phyloP scores from a whole-genome alignment of 2,888 invertebrate genomes.

The Hypomecis atomaria region DNA sequence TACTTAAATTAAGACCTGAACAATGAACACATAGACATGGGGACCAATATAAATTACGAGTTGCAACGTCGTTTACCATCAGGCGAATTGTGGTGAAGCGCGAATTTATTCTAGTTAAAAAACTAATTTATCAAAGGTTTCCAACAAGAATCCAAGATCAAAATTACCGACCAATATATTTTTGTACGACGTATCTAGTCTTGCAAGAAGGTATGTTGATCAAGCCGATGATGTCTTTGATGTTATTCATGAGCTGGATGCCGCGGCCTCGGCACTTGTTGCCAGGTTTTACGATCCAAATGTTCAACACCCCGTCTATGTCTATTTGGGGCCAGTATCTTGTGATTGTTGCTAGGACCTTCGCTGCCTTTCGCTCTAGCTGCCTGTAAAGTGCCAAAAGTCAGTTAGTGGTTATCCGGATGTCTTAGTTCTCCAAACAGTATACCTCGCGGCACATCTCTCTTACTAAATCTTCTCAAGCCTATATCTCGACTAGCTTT shows the following conservation, averaged over 20 bases:
- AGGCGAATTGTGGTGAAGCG: too few species aligned
- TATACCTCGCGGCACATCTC: neutral
- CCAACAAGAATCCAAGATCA: neutral
- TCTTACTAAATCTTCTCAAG: neutral
- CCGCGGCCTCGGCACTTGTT: slow-evolving; percentile 96
- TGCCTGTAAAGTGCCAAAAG: slow-evolving; percentile 57
- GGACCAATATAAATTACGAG: too few species aligned
- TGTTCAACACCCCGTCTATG: slow-evolving; percentile 93
- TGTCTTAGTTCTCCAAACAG: too few species aligned
- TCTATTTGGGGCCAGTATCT: slow-evolving; percentile 93
- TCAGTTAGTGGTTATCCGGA: too few species aligned
- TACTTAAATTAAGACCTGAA: too few species aligned
- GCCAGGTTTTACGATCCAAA: slow-evolving; percentile 98
- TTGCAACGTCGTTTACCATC: too few species aligned
- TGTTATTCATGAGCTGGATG: slow-evolving; percentile 92
- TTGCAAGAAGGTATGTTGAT: slow-evolving; percentile 88
- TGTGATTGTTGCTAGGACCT: slow-evolving; percentile 87
- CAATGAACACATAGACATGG: too few species aligned
- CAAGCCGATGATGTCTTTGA: slow-evolving; percentile 92
- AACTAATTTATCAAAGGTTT: too few species aligned
- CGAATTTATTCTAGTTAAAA: neutral
- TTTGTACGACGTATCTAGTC: slow-evolving; percentile 95
- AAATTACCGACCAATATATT: slow-evolving; percentile 91
- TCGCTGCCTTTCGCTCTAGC: slow-evolving; percentile 82
- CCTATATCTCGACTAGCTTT: too few species aligned